Percentiles rank a stretch among this genome's conserved stretches.
Evolutionary conservation across 2,797 vertebrate species (phyloP).

Genomic region (Crotalus adamanteus): DNA sequence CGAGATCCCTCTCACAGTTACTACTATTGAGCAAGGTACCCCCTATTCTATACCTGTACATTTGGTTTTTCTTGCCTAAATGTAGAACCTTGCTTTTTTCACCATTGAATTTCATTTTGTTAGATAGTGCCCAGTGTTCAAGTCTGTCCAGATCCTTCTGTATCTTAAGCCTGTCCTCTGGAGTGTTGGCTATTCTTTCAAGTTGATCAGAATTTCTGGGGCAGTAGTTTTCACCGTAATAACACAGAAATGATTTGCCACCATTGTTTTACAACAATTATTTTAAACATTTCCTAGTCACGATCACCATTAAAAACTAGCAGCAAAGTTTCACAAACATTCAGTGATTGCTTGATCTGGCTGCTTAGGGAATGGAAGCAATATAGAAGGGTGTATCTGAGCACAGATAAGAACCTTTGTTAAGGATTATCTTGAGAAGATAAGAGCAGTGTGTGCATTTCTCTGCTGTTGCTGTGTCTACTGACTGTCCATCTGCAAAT

Average conservation of each 20-base stretch:
- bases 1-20: too few species aligned
- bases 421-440: neutral
- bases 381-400: neutral
- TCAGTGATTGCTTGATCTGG: neutral
- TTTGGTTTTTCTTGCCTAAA: too few species aligned
- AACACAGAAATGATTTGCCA: neutral
- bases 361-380: neutral
- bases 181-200: neutral
- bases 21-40: too few species aligned
- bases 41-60: too few species aligned
- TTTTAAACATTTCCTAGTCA: neutral
- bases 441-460: neutral
- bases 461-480: neutral
- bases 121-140: too few species aligned
- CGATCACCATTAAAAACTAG: neutral
- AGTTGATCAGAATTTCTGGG: neutral
- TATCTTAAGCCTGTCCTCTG: too few species aligned
- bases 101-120: too few species aligned
- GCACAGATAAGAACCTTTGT: neutral
- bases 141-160: too few species aligned
- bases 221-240: neutral
- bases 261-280: neutral
- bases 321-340: neutral
- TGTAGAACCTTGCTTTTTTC: too few species aligned
- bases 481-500: neutral